phyloP scores from a whole-genome alignment of 2,888 invertebrate genomes.

The Venusia cambrica region DNA sequence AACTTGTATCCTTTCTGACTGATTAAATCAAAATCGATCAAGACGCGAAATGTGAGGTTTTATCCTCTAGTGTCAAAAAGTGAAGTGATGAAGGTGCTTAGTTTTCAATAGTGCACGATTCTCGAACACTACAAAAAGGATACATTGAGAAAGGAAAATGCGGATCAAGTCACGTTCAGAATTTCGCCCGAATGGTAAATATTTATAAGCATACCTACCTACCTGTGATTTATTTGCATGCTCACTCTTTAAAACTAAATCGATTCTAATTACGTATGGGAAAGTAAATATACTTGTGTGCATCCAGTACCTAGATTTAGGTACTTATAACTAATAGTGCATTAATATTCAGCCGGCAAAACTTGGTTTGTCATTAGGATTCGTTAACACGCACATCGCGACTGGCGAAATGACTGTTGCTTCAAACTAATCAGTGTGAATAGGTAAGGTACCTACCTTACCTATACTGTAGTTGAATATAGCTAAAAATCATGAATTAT shows the following conservation, averaged over 20 bases:
- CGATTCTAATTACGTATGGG: slow-evolving; percentile 3
- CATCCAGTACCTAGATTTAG: too few relatives aligned
- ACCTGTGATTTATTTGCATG: too few relatives aligned
- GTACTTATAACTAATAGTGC: too few relatives aligned
- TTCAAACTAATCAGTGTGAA: slow-evolving; percentile 3
- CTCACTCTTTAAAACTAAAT: too few relatives aligned
- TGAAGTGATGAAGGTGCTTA: slow-evolving; percentile 69
- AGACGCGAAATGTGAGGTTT: slow-evolving; percentile 71
- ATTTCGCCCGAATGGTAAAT: slow-evolving; percentile 78
- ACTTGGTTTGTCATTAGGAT: slow-evolving; percentile 26
- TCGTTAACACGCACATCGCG: slow-evolving; percentile 27
- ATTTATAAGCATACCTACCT: too few relatives aligned
- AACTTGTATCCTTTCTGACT: slow-evolving; percentile 78
- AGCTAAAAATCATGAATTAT: too few relatives aligned
- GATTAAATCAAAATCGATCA: slow-evolving; percentile 44
- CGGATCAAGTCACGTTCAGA: slow-evolving; percentile 74
- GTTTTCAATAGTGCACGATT: slow-evolving; percentile 57
- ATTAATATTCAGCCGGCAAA: slow-evolving; percentile 24
- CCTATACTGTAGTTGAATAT: too few relatives aligned
- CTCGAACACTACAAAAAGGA: slow-evolving; percentile 74
- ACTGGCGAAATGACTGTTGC: slow-evolving; percentile 18
- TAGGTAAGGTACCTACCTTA: too few relatives aligned
- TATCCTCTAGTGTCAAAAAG: slow-evolving; percentile 59
- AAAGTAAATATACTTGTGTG: slow-evolving; percentile 12
- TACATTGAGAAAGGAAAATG: slow-evolving; percentile 79